Evolutionary conservation across 1,140 invertebrate species (phyloP), one percentile per base, ranked within the genome.

Genomic region (Coenobita brevimanus): DNA sequence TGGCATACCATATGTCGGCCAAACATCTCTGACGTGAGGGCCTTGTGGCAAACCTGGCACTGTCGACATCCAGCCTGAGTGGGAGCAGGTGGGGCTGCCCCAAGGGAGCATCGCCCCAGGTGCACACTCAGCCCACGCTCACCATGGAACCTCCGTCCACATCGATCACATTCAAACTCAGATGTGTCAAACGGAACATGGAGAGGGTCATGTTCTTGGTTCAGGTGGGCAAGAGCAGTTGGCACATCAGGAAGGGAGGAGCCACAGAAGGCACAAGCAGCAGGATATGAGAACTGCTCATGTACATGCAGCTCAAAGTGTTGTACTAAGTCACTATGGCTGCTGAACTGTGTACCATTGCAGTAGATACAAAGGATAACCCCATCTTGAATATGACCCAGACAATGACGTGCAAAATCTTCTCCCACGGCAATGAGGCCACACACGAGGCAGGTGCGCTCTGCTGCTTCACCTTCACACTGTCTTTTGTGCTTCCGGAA

Each of bases 241-340:
- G 88, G 62, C 8, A 90, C 88, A 80, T 90, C 90, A 21, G 90
- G 88, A 46, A 90, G 67, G 36, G 85, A 82, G 6, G 79, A 82
- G 27, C 86, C 67, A 80, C 90, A 90, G 71, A 90, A 90, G n/a
- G 90, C 78, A 88, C 90, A 90, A n/a, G 36, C 57, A 10, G 90
- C 88, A 27, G 90, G 90, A 30, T 90, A 90, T 10, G 82, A 86
- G 67, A 90, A 89, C 75, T 90, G 90, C 62, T 90, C 90, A 62
- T 90, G 90, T 30, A 89, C 90, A 69, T 90, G 90, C 30, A 89
- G 84, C 81, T 90, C 88, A 82, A 90, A 90, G 71, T 90, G 90
- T 30, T 89, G 88, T 36, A 87, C 76, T 21, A 90, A 79, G 54
- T 86, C 88, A 62, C 54, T 67, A 4, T 38, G n/a, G 27, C 69